Evolutionary conservation across 2,113 vertebrate genomes (phyloP), one percentile per base, ranked within the genome.

Genomic region (Martes martes): DNA sequence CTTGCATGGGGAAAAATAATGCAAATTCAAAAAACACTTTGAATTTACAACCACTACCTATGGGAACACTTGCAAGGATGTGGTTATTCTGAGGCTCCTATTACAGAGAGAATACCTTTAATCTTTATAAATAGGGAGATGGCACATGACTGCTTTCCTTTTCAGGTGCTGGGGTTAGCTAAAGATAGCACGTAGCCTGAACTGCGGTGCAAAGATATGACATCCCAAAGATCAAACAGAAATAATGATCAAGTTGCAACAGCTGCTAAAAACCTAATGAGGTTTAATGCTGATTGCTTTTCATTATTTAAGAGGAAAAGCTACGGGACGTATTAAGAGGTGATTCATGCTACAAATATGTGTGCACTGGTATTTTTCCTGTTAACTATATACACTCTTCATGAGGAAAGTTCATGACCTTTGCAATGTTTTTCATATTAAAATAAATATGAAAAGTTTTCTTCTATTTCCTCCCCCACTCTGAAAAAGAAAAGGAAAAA

Each of bases 221-320:
- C n/a, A 52, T 18, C 52, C 65, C 74, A 24, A 71, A 96, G 69
- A 55, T 21, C 82, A 36, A 36, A 21, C 21, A 63, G 80, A 59
- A 95, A 24, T 39, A 79, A 69, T 13, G 55, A 55, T 63, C 52
- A 55, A 76, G 36, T 57, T 81, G 76, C 79, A 92, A 36, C 50
- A 93, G 88, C 79, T 63, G 87, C 78, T 63, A 65, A 86, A n/a
- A 47, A 71, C 15, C 63, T 24, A 31, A 65, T 0, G 7, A 45
- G 13, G 47, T 2, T 57, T 39, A 96, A 81, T 42, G n/a, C 82
- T 28, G 55, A 69, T 33, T 28, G 31, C 82, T 81, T 85, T 82
- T 89, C 91, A 73, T 85, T 65, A 87, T 82, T 93, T 74, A 84
- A 79, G 63, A 80, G 90, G 71, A 84, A 92, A 93, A 69, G 36